Evolutionary conservation across 2,113 vertebrate genomes (phyloP), one percentile per base, ranked within the genome.

Genomic region (Ophthalmolycus amberensis): DNA sequence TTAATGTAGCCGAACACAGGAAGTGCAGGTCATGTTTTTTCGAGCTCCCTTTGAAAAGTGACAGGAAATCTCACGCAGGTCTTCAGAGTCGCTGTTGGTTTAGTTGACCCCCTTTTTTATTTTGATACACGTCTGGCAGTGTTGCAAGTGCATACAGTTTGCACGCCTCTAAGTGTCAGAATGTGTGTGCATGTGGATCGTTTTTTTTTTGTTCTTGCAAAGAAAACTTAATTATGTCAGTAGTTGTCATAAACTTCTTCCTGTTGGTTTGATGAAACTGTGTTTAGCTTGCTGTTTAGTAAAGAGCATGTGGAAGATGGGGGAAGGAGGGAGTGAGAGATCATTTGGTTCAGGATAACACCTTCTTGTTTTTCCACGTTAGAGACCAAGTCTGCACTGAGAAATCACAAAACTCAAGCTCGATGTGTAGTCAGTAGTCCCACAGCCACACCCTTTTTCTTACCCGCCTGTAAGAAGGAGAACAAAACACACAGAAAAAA

Each of bases 351-450:
- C 75, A 88, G 71, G 73, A 84, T 85, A 67, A 66, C 68, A 62
- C 87, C 75, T 84, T 72, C 54, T 63, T 77, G 37, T 75, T 84
- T 87, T 75, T 84, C 71, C 80, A 90, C 72, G 62, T 83, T 78
- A 85, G 90, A 93, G 92, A 93, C 93, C 93, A 94, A 93, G 91
- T 92, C 90, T 95, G 93, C 92, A 94, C 94, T 94, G 90, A 93
- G 87, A 85, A 87, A 82, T 86, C 85, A 89, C 85, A 82, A 83
- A 94, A 84, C 63, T 87, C 84, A 90, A 93, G 89, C 87, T 91
- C 50, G 70, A 93, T 90, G 88, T 91, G 69, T 94, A 85, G 90
- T 89, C 81, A 11, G 64, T 90, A 90, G 89, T 90, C 83, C 83
- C 81, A 85, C 82, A 81, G 72, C 76, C 83, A 87, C 87, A 67